phyloP scores from a whole-genome alignment of 92 coral and sea anemone genomes.

The Bergia sp. region DNA sequence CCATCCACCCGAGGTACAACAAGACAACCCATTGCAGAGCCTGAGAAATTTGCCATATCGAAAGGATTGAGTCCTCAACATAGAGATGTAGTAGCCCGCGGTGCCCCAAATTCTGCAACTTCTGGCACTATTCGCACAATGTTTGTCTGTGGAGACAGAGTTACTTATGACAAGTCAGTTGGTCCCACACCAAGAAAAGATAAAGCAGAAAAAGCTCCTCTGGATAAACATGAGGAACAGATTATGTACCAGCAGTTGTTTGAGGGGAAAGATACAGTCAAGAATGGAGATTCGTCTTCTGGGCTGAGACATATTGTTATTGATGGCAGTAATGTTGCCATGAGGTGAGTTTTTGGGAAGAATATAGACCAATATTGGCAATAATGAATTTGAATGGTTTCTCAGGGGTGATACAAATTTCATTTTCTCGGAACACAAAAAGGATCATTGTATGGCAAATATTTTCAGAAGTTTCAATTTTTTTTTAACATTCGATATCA shows the following conservation, averaged over 20 bases:
- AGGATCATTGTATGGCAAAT: too few relatives aligned
- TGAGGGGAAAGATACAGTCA: conserved; percentile 55
- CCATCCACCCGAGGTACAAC: neutral
- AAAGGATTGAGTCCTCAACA: neutral
- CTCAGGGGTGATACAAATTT: neutral
- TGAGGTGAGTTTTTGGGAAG: conserved; percentile 72
- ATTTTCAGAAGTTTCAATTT: neutral
- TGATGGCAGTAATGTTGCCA: conserved; percentile 99
- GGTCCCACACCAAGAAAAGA: conserved; percentile 22
- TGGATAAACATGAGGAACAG: conserved; percentile 67
- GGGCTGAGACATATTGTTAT: conserved; percentile 88
- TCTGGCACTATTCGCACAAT: neutral
- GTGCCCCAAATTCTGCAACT: conserved; percentile 17
- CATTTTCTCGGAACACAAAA: neutral
- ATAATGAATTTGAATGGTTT: neutral
- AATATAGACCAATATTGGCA: neutral
- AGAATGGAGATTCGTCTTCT: conserved; percentile 58
- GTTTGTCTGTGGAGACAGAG: neutral
- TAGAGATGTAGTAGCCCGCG: conserved; percentile 63
- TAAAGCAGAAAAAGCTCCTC: conserved; percentile 26
- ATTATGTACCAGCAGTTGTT: conserved; percentile 71
- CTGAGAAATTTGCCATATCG: conserved; percentile 3
- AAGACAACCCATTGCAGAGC: conserved; percentile 14
- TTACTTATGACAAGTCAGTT: conserved; percentile 1
- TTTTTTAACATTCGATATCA: conserved; percentile 4